Conservation (phyloP, 1,140 invertebrate genomes). For the Drosophila rhopaloa region DNA sequence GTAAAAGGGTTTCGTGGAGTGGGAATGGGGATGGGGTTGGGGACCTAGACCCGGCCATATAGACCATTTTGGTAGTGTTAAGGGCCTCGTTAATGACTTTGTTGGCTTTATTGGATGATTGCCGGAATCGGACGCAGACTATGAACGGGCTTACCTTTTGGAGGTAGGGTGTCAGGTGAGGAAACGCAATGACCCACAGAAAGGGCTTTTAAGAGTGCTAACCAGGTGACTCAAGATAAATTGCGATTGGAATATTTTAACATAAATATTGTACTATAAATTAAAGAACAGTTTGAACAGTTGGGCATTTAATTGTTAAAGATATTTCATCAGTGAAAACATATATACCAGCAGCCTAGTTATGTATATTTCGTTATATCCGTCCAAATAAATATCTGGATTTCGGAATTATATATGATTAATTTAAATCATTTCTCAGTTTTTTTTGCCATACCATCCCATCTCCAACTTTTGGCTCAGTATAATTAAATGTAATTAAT, state of each 20-base stretch:
- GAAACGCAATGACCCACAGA: slow-evolving; percentile 22
- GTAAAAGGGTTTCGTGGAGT: not conserved
- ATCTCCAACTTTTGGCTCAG: not conserved
- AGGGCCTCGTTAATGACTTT: slow-evolving; percentile 74
- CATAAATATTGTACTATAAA: too few relatives aligned
- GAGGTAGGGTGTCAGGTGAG: slow-evolving; percentile 23
- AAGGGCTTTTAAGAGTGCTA: slow-evolving; percentile 17
- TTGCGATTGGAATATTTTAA: not conserved
- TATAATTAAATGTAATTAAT: slow-evolving; percentile 24
- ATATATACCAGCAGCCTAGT: too few relatives aligned
- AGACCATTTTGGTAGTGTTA: slow-evolving; percentile 53
- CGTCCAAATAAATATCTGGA: too few relatives aligned
- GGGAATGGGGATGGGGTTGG: not conserved
- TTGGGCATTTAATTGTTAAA: too few relatives aligned
- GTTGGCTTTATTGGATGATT: slow-evolving; percentile 68
- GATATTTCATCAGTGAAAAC: too few relatives aligned
- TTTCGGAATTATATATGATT: too few relatives aligned
- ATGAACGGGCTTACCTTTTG: slow-evolving; percentile 28
- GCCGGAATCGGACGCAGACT: slow-evolving; percentile 5
- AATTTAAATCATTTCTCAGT: too few relatives aligned
- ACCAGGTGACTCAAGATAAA: slow-evolving; percentile 15
- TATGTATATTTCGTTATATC: too few relatives aligned
- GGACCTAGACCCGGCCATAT: slow-evolving; percentile 21
- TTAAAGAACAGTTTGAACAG: too few relatives aligned
- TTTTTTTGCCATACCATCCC: not conserved